Conservation (phyloP, 2,797 vertebrate species). For the Parambassis ranga region DNA sequence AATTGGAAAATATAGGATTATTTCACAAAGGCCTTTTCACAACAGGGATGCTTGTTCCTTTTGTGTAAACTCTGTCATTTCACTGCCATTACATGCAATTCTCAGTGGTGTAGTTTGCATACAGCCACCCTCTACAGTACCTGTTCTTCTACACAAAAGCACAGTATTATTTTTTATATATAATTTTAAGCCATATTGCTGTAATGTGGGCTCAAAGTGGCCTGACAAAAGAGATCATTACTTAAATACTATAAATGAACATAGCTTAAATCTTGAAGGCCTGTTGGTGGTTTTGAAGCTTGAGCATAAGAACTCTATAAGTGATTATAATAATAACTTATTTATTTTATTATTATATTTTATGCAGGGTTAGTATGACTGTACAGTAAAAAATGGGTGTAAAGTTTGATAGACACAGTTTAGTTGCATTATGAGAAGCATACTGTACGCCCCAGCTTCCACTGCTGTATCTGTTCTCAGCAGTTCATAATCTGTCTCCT, state of each 20-base stretch:
- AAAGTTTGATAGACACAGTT: not conserved
- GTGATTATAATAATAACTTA: no score
- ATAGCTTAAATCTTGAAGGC: no score
- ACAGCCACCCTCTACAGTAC: constrained; percentile 4
- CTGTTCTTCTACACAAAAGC: constrained; percentile 1
- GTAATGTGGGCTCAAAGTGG: not conserved
- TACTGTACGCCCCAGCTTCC: not conserved
- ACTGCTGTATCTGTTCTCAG: not conserved
- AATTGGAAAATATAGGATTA: constrained; percentile 44
- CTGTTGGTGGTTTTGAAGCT: no score
- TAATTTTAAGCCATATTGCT: not conserved
- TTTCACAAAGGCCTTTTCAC: constrained; percentile 46
- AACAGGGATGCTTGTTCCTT: constrained; percentile 18
- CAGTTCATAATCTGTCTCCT: not conserved
- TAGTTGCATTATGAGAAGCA: not conserved
- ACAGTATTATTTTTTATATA: no score
- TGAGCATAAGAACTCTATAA: no score
- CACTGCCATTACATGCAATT: constrained; percentile 14
- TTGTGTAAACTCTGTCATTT: constrained; percentile 39
- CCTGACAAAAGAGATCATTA: not conserved
- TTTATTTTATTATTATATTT: no score
- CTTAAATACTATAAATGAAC: no score
- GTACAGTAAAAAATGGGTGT: no score
- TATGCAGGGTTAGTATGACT: no score
- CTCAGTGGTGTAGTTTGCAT: constrained; percentile 10